Evolutionary conservation across 1,140 invertebrate species (phyloP), one percentile per base, ranked within the genome.

Genomic region (Oedothorax gibbosus): DNA sequence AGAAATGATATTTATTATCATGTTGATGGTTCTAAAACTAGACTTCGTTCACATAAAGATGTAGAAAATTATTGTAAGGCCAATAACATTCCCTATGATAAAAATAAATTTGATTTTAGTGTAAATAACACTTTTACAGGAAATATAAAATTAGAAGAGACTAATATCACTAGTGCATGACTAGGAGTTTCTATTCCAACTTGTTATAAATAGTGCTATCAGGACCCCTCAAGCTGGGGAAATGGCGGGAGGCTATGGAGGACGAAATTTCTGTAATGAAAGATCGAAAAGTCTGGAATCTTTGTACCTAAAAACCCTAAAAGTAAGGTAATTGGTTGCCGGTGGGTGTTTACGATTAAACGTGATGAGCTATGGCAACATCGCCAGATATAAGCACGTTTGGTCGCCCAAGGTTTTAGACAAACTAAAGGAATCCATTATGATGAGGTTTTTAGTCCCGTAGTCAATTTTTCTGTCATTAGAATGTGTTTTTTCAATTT

Each of bases 401-500:
- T 71, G 51, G 68, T 71, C 0, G 21, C 65, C 18, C 68, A 71
- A n/a, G 15, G 68, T 6, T 71, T 71, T 71, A 9, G 8, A 53
- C 49, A 8, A 71, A 71, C 18, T 7, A 15, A 49, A n/a, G n/a
- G 49, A 6, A 66, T 66, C 49, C 64, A 53, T n/a, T 49, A 51
- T 7, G 50, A 53, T 51, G 35, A 51, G 3, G 14, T n/a, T n/a
- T n/a, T n/a, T n/a, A n/a, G n/a, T n/a, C n/a, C n/a, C n/a, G n/a
- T n/a, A n/a, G n/a, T n/a, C 53, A 10, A 51, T 53, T n/a, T 51
- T 4, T 71, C 68, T 15, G 50, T n/a, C 20, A 64, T 66, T 66
- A 21, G 64, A 18, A 35, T 66, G 9, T 71, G 49, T 71, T 71
- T 53, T 51, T 71, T n/a, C 68, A n/a, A 21, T 71, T 7, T 71